Evolutionary conservation across 2,797 vertebrate genomes (phyloP), one percentile per base, ranked within the genome.

Genomic region (Parauchenoglanis ngamensis): DNA sequence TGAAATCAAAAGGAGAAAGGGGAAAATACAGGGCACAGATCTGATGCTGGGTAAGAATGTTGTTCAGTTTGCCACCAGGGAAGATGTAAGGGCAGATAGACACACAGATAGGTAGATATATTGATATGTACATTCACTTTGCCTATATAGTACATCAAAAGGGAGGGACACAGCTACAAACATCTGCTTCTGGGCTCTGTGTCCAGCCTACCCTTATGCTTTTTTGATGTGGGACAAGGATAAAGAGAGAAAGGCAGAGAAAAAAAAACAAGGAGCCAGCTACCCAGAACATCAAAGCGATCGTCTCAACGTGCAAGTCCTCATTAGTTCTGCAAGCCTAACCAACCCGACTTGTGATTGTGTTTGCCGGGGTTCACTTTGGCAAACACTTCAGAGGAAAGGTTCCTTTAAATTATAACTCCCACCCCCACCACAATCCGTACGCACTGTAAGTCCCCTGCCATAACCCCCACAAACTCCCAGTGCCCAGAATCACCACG

Each of bases 301-400:
- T 92, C 93, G 93, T 94, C 93, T 95, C 93, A 94, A 94, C 88
- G 91, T 92, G 87, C 94, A 96, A 95, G 95, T 95, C 94, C 95
- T 96, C 95, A 96, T 96, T 96, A 96, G 95, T 95, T 95, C 94
- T 95, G 94, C 95, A 95, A 96, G 95, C 94, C 94, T 93, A 96
- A 96, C 95, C 95, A 94, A 94, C 92, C 90, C 94, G 94, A 95
- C 94, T 95, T 95, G 94, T 95, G 95, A 96, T 95, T 96, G 95
- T 95, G 94, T 96, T 96, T 96, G 95, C 95, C 94, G 96, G 96
- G 95, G 95, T 95, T 93, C 94, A 91, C 84, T 93, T 94, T 96
- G 95, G 96, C 95, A 96, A 92, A 94, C 93, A 96, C 96, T 95
- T 96, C 96, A 96, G 95, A 96, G 94, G 93, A 94, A 90, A 94